Percentiles rank a stretch among this genome's conserved stretches.
These are phyloP conservation scores for Ictalurus punctatus DNA, from an alignment of 2,113 vertebrate species.

Conservation along the genomic window DNA sequence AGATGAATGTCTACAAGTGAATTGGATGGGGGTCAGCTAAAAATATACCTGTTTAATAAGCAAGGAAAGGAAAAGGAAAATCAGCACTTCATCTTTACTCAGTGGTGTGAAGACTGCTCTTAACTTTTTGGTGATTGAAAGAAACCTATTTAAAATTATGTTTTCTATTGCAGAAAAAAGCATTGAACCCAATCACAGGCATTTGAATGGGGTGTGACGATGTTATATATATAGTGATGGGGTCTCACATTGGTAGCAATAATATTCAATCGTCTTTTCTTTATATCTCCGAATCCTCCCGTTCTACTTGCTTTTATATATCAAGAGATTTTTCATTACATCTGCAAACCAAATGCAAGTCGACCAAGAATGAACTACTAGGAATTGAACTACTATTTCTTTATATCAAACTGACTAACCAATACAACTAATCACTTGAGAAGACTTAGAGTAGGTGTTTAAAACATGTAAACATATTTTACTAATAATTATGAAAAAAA, in stretches of 20 bases:
- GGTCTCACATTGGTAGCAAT: background rate
- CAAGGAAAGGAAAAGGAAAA: conserved; percentile 24
- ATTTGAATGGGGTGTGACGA: background rate
- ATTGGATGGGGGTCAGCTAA: conserved; percentile 26
- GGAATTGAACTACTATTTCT: too few species aligned
- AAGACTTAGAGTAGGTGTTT: background rate
- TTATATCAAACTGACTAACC: background rate
- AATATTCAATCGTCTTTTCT: background rate
- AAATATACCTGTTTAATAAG: conserved; percentile 48
- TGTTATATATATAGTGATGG: background rate
- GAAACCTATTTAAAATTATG: background rate
- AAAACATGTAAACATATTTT: background rate
- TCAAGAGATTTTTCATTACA: background rate
- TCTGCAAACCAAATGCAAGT: too few species aligned
- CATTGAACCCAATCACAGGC: background rate
- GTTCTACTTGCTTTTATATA: too few species aligned
- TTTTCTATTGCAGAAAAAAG: background rate
- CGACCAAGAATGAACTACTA: background rate
- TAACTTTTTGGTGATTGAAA: background rate
- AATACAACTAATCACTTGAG: background rate
- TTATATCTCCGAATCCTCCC: background rate
- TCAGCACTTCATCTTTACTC: conserved; percentile 24
- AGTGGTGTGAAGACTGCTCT: background rate
- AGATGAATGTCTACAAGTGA: conserved; percentile 35
- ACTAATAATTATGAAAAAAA: too few species aligned